A percentile compares a stretch with the other conserved stretches of the same genome.
These are phyloP conservation scores for Euwallacea fornicatus DNA, from an alignment of 1,140 invertebrate species.

Conservation along the genomic window DNA sequence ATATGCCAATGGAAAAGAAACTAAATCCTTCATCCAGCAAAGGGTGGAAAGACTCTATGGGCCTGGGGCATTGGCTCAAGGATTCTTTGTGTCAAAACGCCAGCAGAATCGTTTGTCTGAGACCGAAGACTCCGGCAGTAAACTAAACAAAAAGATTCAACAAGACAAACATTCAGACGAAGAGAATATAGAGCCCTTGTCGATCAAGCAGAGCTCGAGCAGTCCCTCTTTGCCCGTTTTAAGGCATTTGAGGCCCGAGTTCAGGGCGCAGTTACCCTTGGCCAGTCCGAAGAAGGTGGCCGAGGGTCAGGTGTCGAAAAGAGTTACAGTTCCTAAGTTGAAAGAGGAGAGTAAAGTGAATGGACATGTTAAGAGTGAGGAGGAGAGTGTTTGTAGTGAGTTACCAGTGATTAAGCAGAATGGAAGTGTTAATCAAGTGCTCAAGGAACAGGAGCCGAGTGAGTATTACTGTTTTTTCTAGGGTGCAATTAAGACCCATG, in stretches of 20 bases:
- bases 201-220: constrained; percentile 50
- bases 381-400: constrained; percentile 11
- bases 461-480: background rate
- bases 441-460: constrained; percentile 37
- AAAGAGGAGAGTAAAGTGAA: constrained; percentile 45
- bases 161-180: constrained; percentile 46
- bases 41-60: constrained; percentile 85
- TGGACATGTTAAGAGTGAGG: constrained; percentile 38
- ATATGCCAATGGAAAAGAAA: constrained; percentile 54
- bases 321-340: constrained; percentile 48
- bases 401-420: constrained; percentile 27
- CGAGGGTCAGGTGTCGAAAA: constrained; percentile 46
- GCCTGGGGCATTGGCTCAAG: constrained; percentile 78
- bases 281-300: constrained; percentile 57
- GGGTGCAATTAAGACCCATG: no score
- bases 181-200: constrained; percentile 32
- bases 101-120: constrained; percentile 46
- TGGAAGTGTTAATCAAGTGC: constrained; percentile 10
- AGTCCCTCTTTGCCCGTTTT: constrained; percentile 69
- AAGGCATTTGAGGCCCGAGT: constrained; percentile 79
- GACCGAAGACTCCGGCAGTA: constrained; percentile 35
- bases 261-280: constrained; percentile 77
- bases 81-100: constrained; percentile 72
- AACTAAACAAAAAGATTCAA: constrained; percentile 37
- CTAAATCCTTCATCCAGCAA: constrained; percentile 84